Conservation (phyloP, 2,113 vertebrate species). For the human region GRCh38 chr1:66335001-66335500, state of each 20-base stretch:
- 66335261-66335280: neutral
- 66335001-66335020: neutral
- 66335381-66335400: neutral
- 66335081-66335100: neutral
- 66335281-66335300: neutral
- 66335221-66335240: neutral
- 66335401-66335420: neutral
- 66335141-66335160: neutral
- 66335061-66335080: neutral
- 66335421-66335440: neutral
- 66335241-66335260: neutral
- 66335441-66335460: neutral
- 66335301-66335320: neutral
- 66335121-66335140: neutral
- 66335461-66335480: neutral
- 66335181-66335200: neutral
- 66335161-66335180: neutral
- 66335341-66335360: neutral
- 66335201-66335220: neutral
- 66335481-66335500: neutral
- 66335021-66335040: neutral
- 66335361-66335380: neutral
- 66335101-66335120: neutral
- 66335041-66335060: neutral
- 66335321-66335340: neutral